Base-by-base conservation (phyloP, 2,888 invertebrate species). In the Ichneumon xanthorius region DNA sequence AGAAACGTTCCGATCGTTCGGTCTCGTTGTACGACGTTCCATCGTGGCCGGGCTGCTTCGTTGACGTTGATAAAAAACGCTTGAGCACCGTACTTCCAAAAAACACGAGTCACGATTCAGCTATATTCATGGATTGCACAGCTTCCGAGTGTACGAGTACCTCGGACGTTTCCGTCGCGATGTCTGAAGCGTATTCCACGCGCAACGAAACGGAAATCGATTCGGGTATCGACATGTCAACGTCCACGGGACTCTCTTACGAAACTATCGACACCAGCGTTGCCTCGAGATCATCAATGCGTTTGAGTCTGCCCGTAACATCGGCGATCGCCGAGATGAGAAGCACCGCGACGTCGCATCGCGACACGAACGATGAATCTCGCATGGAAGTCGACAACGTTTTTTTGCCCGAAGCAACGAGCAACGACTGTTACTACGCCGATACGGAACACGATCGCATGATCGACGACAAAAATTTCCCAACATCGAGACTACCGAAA, bases 31-130 rank as follows among this genome's bases (percentile, higher is more conserved):
- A 68, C 78, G 80, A 77, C 30, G 77, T 79, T 58, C 78, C 83
- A 4, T 73, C 61, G 4, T 76, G 70, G 72, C 58, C 67, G 22
- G 58, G 16, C 7, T 37, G 33, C 30, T 58, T 73, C 48, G 45
- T 65, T 1, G 50, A 37, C 19, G 26, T 82, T 11, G 80, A 88
- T 9, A 77, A 80, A 22, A 68, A 67, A 11, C 55, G 63, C n/a
- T 45, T 19, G 6, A 50, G 22, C 11, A 65, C n/a, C 4, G 71
- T 76, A 6, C 40, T 67, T 14, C 9, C 63, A 16, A 77, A 67
- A 48, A 89, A 88, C 71, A 68, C 84, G n/a, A 91, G 89, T 83
- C 88, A 90, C 40, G 92, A 92, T 84, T 93, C 92, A 4, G 92
- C 89, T 0, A 90, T 92, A 75, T 90, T 81, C 61, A 90, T 92